Base-by-base conservation (phyloP, 2,113 vertebrate genomes). In the western clawed frog (Xenopus tropicalis) region DNA sequence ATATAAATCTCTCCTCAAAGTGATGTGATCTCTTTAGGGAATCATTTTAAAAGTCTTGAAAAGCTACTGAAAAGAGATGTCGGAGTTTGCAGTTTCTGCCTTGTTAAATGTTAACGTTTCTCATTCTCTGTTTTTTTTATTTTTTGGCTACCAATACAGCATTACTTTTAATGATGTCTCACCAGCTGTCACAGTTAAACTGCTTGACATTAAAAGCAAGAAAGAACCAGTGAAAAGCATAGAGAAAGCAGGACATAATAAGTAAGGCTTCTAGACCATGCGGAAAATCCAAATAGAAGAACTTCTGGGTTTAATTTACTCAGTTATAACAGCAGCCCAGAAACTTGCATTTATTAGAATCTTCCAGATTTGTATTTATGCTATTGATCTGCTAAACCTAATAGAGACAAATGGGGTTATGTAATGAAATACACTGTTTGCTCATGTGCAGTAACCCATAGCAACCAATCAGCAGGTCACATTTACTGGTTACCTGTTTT, bases 111-210 rank as follows among this genome's bases (percentile, higher is more conserved):
- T 84, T 83, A 88, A 78, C 63, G 65, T 85, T 89, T 89, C 77
- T 80, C 83, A 74, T 87, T 90, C 88, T 82, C 71, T 86, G 87
- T 89, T 69, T 37, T 37, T 37, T 37, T 37, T 37, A 37, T 37
- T 37, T 37, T 37, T 37, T 37, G 29, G 85, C 82, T 87, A 83
- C 83, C 84, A 88, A 86, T 74, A 73, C 75, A 79, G 76, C 79
- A 84, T 87, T 88, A 83, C 81, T 87, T 88, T 85, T 90, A 89
- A 87, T 86, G 86, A 83, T 88, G 87, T 86, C 83, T 87, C 2
- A 0, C 82, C 83, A 86, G 84, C 82, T 89, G 84, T 85, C 87
- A 85, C 80, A 81, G 65, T 77, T 83, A 85, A 89, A 85, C 79
- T 81, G 75, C 77, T 85, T 85, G 80, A 79, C 48, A 74, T 86